A percentile compares a stretch with the other conserved stretches of the same genome.
These are phyloP conservation scores for Erythrolamprus reginae DNA, from an alignment of 2,113 vertebrate genomes.

Conservation along the genomic window DNA sequence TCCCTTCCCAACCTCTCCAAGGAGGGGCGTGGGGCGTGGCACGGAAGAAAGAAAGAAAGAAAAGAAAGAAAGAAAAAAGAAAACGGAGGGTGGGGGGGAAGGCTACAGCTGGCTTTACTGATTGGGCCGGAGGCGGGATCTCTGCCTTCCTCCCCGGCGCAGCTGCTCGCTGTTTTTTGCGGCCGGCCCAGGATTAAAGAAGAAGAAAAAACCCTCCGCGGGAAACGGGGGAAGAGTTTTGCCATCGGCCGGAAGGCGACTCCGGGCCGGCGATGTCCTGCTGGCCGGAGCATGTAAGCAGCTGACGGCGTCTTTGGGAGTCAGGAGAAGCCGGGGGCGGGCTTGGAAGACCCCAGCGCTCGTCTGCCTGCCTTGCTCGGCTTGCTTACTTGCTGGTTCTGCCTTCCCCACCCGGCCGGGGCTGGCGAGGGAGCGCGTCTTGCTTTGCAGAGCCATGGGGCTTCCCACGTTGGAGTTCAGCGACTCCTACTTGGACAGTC, in stretches of 20 bases:
- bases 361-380: neutral
- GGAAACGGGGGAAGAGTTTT: neutral
- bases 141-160: neutral
- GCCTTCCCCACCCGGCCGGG: neutral
- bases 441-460: constrained; percentile 81
- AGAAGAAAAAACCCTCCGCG: neutral
- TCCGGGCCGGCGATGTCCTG: neutral
- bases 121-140: neutral
- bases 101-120: neutral
- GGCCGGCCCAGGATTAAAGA: constrained; percentile 18
- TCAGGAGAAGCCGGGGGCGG: neutral
- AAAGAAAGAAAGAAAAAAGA: too few relatives aligned
- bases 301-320: constrained; percentile 34
- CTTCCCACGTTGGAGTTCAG: constrained; percentile 96
- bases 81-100: neutral
- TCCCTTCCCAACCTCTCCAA: neutral
- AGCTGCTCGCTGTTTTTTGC: neutral
- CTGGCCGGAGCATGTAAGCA: constrained; percentile 55
- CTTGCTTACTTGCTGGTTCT: neutral
- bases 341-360: neutral
- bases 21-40: neutral
- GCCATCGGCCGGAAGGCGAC: neutral
- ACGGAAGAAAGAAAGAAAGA: neutral
- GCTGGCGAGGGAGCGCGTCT: too few relatives aligned
- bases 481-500: constrained; percentile 93